A percentile compares a stretch with the other conserved stretches of the same genome.
phyloP scores from a whole-genome alignment of 2,113 vertebrate species.

The Aphelocoma coerulescens region DNA sequence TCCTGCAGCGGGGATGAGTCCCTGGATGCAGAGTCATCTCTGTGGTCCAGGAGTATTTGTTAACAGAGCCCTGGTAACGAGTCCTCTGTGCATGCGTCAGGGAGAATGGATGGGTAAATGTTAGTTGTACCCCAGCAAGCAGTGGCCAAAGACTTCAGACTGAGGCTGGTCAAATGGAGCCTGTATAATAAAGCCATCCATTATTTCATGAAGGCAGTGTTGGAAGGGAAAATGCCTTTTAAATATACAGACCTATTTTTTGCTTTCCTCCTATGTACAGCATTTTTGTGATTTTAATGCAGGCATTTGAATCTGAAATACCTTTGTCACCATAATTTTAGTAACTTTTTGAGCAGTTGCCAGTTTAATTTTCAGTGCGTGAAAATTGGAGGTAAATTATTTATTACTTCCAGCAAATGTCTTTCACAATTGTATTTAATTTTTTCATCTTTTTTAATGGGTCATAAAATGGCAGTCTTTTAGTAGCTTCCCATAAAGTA shows the following conservation, averaged over 20 bases:
- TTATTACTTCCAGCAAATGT: constrained; percentile 74
- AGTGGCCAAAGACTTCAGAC: not conserved
- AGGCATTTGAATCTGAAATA: constrained; percentile 57
- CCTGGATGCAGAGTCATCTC: not conserved
- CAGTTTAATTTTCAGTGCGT: constrained; percentile 73
- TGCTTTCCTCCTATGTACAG: not conserved
- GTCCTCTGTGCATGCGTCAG: not conserved
- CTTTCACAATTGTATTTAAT: constrained; percentile 76
- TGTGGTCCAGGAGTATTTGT: not conserved
- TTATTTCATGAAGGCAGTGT: not conserved
- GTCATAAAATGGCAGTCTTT: constrained; percentile 72
- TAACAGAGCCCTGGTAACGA: not conserved
- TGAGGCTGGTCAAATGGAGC: not conserved
- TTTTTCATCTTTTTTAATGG: constrained; percentile 72
- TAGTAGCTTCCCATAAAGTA: constrained; percentile 64
- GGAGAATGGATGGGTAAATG: not conserved
- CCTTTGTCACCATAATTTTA: constrained; percentile 68
- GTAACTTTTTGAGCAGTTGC: constrained; percentile 74
- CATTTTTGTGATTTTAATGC: constrained; percentile 42
- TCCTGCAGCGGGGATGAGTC: not conserved
- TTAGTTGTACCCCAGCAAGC: not conserved
- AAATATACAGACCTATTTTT: not conserved
- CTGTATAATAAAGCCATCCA: not conserved
- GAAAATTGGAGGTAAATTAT: constrained; percentile 76
- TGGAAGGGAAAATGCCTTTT: not conserved